Percentiles rank a stretch among this genome's conserved stretches.
Evolutionary conservation across 2,888 invertebrate species (phyloP).

Genomic region (Caenorhabditis sp.): DNA sequence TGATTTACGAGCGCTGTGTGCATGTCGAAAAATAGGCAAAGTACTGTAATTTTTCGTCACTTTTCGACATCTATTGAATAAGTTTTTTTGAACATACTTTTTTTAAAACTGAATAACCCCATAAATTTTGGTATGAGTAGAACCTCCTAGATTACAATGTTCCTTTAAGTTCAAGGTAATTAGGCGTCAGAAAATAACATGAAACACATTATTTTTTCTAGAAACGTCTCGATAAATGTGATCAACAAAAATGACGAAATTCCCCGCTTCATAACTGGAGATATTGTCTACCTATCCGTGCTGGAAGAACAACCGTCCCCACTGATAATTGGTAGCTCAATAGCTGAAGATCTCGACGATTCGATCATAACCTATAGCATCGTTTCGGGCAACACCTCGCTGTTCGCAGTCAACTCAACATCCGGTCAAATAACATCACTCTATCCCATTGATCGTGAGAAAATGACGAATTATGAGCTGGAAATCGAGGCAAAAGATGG

Average conservation of each 20-base stretch:
- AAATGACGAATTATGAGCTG: constrained; percentile 30
- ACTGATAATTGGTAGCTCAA: constrained; percentile 38
- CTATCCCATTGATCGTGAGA: constrained; percentile 41
- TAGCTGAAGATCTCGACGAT: constrained; percentile 48
- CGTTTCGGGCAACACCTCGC: constrained; percentile 47
- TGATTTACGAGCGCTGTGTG: too few relatives aligned
- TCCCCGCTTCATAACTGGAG: constrained; percentile 52
- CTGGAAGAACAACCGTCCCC: constrained; percentile 35
- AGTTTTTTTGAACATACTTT: too few relatives aligned
- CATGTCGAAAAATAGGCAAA: too few relatives aligned
- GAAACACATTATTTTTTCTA: too few relatives aligned
- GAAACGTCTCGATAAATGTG: constrained; percentile 35
- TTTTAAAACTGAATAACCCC: too few relatives aligned
- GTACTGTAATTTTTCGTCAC: too few relatives aligned
- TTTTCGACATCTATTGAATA: too few relatives aligned
- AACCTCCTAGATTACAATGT: too few relatives aligned
- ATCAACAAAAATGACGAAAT: constrained; percentile 57
- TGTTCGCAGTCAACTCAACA: constrained; percentile 49
- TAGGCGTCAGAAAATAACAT: too few relatives aligned
- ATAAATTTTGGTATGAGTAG: too few relatives aligned
- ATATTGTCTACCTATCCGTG: constrained; percentile 34
- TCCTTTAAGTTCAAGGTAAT: too few relatives aligned
- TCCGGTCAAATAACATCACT: constrained; percentile 42
- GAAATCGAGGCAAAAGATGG: constrained; percentile 46
- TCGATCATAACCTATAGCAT: constrained; percentile 53